Conservation (phyloP, 2,797 vertebrate species). For the Pristis pectinata region DNA sequence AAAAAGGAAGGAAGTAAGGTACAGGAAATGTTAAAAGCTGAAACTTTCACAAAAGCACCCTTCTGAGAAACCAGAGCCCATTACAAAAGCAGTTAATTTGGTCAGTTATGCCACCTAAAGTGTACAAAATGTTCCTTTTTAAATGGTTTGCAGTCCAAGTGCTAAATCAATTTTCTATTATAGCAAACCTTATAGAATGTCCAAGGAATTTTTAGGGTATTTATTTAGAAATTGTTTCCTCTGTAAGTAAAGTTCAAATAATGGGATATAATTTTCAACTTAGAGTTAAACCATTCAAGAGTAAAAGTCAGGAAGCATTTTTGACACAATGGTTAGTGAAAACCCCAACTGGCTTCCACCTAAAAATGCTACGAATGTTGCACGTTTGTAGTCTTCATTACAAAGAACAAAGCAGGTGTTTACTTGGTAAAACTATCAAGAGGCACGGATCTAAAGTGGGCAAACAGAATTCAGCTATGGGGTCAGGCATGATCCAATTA, state of each 20-base stretch:
- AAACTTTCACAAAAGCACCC: neutral
- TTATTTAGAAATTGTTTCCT: neutral
- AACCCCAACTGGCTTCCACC: neutral
- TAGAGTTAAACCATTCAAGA: neutral
- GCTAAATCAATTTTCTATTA: neutral
- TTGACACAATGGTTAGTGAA: neutral
- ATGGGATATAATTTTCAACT: neutral
- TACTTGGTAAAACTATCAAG: neutral
- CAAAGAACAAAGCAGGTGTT: neutral
- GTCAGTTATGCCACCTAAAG: neutral
- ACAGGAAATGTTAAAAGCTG: slow-evolving; percentile 25
- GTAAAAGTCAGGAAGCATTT: neutral
- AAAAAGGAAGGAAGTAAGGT: slow-evolving; percentile 21
- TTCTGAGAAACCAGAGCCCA: slow-evolving; percentile 14
- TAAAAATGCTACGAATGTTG: no score
- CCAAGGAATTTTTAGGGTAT: neutral
- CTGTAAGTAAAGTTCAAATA: neutral
- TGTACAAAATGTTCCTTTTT: neutral
- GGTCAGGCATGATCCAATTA: neutral
- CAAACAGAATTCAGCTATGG: neutral
- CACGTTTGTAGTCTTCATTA: neutral
- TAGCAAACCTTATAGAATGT: neutral
- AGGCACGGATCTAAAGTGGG: no score
- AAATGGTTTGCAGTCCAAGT: neutral
- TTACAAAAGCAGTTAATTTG: neutral